Percentiles rank a stretch among this genome's conserved stretches.
Conservation (phyloP, 2,888 invertebrate genomes). For the Xestia rhomboidea region DNA sequence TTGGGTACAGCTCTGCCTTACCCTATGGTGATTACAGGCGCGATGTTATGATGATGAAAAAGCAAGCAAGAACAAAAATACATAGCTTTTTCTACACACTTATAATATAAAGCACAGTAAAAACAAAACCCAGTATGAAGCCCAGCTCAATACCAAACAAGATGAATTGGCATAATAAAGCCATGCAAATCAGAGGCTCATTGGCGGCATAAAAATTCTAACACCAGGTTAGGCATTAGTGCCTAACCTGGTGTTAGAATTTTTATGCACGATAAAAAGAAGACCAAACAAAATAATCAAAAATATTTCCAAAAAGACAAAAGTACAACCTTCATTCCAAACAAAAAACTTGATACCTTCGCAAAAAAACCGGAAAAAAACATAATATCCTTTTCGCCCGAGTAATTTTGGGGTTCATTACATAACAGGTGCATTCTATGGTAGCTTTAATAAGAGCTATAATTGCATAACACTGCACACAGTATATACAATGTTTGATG, state of each 20-base stretch:
- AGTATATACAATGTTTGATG: slow-evolving; percentile 7
- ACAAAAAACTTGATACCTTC: slow-evolving; percentile 2
- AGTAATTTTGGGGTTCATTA: slow-evolving; percentile 29
- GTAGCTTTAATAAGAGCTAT: slow-evolving; percentile 13
- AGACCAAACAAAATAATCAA: not conserved
- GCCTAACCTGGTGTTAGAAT: too few species aligned
- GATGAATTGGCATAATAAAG: too few species aligned
- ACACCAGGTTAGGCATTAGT: too few species aligned
- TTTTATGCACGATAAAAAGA: not conserved
- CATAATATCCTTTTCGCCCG: slow-evolving; percentile 5
- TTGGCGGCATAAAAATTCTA: too few species aligned
- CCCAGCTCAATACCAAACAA: too few species aligned
- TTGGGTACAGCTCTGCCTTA: too few species aligned
- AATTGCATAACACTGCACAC: slow-evolving; percentile 18
- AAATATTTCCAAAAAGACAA: not conserved
- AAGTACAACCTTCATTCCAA: not conserved
- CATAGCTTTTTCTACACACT: not conserved
- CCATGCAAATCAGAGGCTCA: too few species aligned
- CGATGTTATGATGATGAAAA: too few species aligned
- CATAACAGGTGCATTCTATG: slow-evolving; percentile 22
- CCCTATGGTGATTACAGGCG: too few species aligned
- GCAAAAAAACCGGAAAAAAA: slow-evolving; percentile 14
- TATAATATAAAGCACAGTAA: not conserved
- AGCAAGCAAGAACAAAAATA: not conserved
- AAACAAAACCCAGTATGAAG: not conserved